phyloP scores from a whole-genome alignment of 2,113 vertebrate species.

The Hydropotes inermis region DNA sequence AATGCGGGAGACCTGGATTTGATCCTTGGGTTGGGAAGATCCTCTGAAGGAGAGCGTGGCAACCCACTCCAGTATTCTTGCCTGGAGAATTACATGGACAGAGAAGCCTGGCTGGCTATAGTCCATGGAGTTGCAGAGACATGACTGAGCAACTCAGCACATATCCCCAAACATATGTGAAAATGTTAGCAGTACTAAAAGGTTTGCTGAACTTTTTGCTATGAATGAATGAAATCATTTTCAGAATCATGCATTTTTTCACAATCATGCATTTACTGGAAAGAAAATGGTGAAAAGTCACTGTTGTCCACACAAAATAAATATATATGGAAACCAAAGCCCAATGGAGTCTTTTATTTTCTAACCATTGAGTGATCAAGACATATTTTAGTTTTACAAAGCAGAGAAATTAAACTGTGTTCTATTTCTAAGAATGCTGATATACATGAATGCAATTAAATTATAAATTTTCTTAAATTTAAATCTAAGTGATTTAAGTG shows the following conservation, averaged over 20 bases:
- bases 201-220: not conserved
- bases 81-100: not conserved
- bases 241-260: constrained; percentile 16
- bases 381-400: not conserved
- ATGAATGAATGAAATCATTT: not conserved
- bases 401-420: not conserved
- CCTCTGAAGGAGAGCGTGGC: not conserved
- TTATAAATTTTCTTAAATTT: constrained; percentile 17
- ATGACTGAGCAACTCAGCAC: not conserved
- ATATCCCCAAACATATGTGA: not conserved
- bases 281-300: not conserved
- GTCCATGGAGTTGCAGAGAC: not conserved
- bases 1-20: not conserved
- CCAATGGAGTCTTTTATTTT: not conserved
- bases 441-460: constrained; percentile 7
- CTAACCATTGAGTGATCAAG: not conserved
- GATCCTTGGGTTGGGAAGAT: not conserved
- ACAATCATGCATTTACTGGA: not conserved
- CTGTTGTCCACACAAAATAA: not conserved
- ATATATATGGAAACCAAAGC: not conserved
- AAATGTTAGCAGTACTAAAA: not conserved
- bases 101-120: not conserved
- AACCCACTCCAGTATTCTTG: not conserved
- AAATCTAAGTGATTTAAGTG: not conserved
- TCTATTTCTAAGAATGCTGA: not conserved